These are phyloP conservation scores for Zaprionus gabonicus DNA, from an alignment of 1,140 invertebrate genomes.

Conservation along the genomic window DNA sequence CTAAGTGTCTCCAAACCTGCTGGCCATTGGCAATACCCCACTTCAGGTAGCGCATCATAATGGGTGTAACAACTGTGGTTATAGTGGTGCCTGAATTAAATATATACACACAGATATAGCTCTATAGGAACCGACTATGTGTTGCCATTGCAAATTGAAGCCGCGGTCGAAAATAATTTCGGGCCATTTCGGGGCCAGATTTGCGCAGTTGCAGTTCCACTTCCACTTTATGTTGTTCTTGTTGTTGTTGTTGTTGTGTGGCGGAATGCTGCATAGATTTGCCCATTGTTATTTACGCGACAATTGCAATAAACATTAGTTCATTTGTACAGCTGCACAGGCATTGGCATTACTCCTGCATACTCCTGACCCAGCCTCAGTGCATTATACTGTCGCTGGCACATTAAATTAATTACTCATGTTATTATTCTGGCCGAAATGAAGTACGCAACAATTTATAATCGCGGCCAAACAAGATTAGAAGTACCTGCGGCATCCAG, in stretches of 20 bases:
- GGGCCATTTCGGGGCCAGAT: slow-evolving; percentile 67
- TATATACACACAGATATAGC: slow-evolving; percentile 29
- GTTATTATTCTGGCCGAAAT: slow-evolving; percentile 83
- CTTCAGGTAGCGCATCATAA: not conserved
- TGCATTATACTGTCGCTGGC: slow-evolving; percentile 70
- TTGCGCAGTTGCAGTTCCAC: slow-evolving; percentile 58
- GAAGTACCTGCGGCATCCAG: slow-evolving; percentile 75
- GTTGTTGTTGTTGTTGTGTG: not conserved
- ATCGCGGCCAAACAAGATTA: slow-evolving; percentile 80
- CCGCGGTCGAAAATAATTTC: slow-evolving; percentile 75
- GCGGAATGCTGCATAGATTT: slow-evolving; percentile 56
- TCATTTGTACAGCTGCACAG: slow-evolving; percentile 66
- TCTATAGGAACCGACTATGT: slow-evolving; percentile 46
- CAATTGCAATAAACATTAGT: slow-evolving; percentile 83
- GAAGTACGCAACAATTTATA: slow-evolving; percentile 84
- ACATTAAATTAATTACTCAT: slow-evolving; percentile 84
- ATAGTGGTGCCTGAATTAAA: slow-evolving; percentile 49
- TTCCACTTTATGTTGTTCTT: slow-evolving; percentile 19
- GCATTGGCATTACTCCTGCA: not conserved
- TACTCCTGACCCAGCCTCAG: not conserved
- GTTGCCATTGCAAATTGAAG: slow-evolving; percentile 43
- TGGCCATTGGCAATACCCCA: not conserved
- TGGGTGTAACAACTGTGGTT: slow-evolving; percentile 33
- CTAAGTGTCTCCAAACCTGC: not conserved
- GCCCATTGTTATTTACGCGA: slow-evolving; percentile 72